These are phyloP conservation scores for Cyaniris semiargus DNA, from an alignment of 2,888 invertebrate genomes.

Conservation along the genomic window DNA sequence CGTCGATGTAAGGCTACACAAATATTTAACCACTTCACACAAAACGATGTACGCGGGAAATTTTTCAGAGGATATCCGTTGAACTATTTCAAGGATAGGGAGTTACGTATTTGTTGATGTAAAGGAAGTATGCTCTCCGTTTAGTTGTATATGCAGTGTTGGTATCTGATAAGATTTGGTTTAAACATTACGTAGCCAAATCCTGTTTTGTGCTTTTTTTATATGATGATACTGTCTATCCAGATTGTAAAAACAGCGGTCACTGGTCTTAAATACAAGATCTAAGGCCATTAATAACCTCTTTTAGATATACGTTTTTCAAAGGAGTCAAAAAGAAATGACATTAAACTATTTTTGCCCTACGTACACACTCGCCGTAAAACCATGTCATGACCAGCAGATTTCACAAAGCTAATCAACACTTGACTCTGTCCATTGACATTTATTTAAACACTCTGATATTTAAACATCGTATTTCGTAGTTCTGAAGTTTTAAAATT, in stretches of 20 bases:
- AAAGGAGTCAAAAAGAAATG: not conserved
- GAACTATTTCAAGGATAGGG: not conserved
- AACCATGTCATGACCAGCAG: constrained; percentile 21
- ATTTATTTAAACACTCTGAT: constrained; percentile 30
- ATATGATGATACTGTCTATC: too few relatives aligned
- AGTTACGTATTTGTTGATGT: not conserved
- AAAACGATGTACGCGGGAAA: not conserved
- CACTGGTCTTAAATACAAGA: too few relatives aligned
- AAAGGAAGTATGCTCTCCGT: not conserved
- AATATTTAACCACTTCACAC: constrained; percentile 4
- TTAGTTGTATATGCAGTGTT: not conserved
- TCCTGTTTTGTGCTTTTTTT: not conserved
- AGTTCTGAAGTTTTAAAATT: constrained; percentile 20
- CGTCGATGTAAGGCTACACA: not conserved
- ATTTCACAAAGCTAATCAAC: constrained; percentile 26
- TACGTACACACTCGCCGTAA: constrained; percentile 1
- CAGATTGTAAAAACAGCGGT: too few relatives aligned
- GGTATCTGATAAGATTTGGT: not conserved
- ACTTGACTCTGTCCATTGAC: constrained; percentile 11
- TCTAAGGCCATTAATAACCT: too few relatives aligned
- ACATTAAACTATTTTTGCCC: constrained; percentile 10
- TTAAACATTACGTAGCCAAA: not conserved
- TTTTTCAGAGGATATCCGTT: constrained; percentile 1
- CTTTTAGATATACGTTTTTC: not conserved
- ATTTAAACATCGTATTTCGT: constrained; percentile 16